A percentile compares a stretch with the other conserved stretches of the same genome.
These are phyloP conservation scores for Prosapia bicincta DNA, from an alignment of 2,888 invertebrate species.

Conservation along the genomic window DNA sequence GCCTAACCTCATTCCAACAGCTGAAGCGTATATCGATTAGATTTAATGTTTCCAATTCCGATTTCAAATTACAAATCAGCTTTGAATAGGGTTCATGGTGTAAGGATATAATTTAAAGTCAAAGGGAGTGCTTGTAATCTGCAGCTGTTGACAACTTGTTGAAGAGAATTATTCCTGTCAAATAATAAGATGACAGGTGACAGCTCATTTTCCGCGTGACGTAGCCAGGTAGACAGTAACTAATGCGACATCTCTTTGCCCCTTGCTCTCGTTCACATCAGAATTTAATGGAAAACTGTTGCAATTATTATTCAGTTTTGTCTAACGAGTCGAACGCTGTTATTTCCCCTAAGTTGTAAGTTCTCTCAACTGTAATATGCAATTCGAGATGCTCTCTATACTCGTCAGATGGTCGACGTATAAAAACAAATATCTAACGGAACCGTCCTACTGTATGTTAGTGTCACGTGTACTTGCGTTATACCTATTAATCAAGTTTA, in stretches of 20 bases:
- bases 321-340: too few species aligned
- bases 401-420: too few species aligned
- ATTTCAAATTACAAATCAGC: neutral
- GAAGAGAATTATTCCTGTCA: neutral
- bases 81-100: neutral
- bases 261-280: neutral
- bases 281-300: neutral
- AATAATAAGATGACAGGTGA: constrained; percentile 2
- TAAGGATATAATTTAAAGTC: neutral
- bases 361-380: too few species aligned
- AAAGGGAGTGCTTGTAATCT: neutral
- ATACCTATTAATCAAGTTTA: too few species aligned
- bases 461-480: too few species aligned
- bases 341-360: too few species aligned
- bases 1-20: too few species aligned
- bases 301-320: neutral
- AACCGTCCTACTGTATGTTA: too few species aligned
- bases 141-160: constrained; percentile 2
- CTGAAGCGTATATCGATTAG: neutral
- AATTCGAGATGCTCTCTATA: too few species aligned
- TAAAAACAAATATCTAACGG: too few species aligned
- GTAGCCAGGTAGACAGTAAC: neutral
- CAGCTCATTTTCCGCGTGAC: constrained; percentile 2
- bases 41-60: neutral
- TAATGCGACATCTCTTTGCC: neutral